Evolutionary conservation across 2,888 invertebrate genomes (phyloP), one percentile per base, ranked within the genome.

Genomic region (Cataglyphis albicans): DNA sequence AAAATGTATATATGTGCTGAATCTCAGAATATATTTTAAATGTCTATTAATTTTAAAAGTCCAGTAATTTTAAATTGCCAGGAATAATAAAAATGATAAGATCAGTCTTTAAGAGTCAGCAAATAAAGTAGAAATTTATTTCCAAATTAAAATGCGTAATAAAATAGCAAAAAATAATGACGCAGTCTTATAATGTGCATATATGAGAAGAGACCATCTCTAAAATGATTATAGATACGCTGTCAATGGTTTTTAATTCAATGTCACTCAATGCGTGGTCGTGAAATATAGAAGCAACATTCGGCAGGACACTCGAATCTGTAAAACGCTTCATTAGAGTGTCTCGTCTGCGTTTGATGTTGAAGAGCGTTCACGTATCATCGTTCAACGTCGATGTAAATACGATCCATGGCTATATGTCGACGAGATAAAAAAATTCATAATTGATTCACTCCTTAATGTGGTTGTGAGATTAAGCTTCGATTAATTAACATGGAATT

Each of bases 341-440:
- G 85, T 25, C 32, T 48, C 67, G 81, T 59, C 88, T 90, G 90
- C 88, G 81, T 89, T 91, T 89, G 89, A 92, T 89, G 86, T 87
- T 87, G 84, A 90, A 89, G 88, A 84, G 86, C 86, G 86, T 82
- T 78, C 88, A 84, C 84, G 75, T 87, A 87, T 87, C 88, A 87
- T 90, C 90, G 87, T 15, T 76, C n/a, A 38, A 86, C 82, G 85
- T 90, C 90, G 67, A 80, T 81, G 59, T 84, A 80, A 81, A 73
- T 70, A 82, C 21, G 52, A 67, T 67, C 67, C 52, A 12, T 61
- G 48, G 52, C 18, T 65, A 29, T 52, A 52, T 41, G 57, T 73
- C 67, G 75, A 55, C 61, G 55, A 35, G 72, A 82, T 82, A 59
- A 84, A 82, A 87, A 83, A 74, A 78, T 67, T 64, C 44, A 32